A percentile compares a stretch with the other conserved stretches of the same genome.
Conservation (phyloP, 2,113 vertebrate genomes). For the Lampris megalopsis region DNA sequence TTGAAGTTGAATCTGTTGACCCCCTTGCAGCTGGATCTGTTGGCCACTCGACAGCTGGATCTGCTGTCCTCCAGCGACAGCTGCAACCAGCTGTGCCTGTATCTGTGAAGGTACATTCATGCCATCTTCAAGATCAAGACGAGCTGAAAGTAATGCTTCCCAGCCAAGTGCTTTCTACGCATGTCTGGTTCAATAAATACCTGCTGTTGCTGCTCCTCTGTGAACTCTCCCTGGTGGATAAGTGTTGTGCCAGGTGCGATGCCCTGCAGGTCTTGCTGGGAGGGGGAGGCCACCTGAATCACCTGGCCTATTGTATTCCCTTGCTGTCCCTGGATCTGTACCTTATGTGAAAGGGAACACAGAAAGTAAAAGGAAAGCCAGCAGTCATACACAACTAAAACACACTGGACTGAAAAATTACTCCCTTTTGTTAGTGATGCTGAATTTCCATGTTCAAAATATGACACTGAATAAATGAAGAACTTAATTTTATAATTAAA, state of each 20-base stretch:
- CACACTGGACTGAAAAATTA: too few relatives aligned
- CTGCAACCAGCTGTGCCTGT: conserved; percentile 94
- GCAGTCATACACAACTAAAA: neutral
- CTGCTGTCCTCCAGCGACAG: conserved; percentile 83
- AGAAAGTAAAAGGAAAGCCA: neutral
- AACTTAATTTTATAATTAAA: too few relatives aligned
- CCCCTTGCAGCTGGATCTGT: conserved; percentile 53
- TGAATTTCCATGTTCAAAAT: too few relatives aligned
- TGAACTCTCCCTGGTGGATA: conserved; percentile 92
- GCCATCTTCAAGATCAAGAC: neutral
- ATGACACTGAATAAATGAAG: too few relatives aligned
- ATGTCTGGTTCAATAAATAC: conserved; percentile 42
- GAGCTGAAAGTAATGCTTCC: neutral
- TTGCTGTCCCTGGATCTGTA: conserved; percentile 95
- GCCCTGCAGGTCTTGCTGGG: conserved; percentile 92
- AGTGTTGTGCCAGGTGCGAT: conserved; percentile 89
- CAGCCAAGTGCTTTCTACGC: neutral
- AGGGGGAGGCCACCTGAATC: conserved; percentile 86
- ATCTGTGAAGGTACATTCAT: conserved; percentile 75
- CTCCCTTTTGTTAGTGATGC: too few relatives aligned
- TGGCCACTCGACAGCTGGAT: conserved; percentile 69
- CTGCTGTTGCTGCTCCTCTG: conserved; percentile 97
- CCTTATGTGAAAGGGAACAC: conserved; percentile 60
- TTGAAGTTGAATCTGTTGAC: conserved; percentile 28
- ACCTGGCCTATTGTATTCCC: conserved; percentile 87